Percentiles rank a stretch among this genome's conserved stretches.
Evolutionary conservation across 2,113 vertebrate genomes (phyloP).

Genomic region (Callithrix jacchus): DNA sequence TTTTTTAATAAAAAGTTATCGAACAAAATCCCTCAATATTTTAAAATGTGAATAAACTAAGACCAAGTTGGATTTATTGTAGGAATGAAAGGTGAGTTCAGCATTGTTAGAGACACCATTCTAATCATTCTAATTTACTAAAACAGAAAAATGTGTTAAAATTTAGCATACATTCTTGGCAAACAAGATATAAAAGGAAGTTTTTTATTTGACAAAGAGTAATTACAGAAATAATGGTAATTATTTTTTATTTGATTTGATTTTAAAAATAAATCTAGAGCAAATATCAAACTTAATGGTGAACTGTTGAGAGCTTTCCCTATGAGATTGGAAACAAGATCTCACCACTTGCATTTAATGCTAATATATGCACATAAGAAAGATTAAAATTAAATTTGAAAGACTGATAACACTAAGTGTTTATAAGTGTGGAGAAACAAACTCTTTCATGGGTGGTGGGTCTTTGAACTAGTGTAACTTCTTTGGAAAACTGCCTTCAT

Average conservation of each 20-base stretch:
- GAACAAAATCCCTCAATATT: neutral
- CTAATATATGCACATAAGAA: neutral
- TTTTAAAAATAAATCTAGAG: neutral
- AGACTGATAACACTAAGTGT: neutral
- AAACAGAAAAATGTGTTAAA: neutral
- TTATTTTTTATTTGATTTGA: no score
- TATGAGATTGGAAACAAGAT: neutral
- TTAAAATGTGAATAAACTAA: neutral
- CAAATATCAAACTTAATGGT: neutral
- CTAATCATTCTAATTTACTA: neutral
- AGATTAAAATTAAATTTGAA: neutral
- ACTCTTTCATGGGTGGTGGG: neutral
- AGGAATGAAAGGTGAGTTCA: neutral
- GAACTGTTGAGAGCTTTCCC: neutral
- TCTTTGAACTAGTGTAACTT: neutral
- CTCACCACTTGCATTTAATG: neutral
- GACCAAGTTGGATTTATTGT: neutral
- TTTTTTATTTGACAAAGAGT: neutral
- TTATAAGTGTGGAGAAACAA: neutral
- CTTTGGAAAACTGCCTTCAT: neutral
- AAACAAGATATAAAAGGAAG: neutral
- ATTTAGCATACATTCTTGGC: neutral
- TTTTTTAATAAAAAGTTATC: neutral
- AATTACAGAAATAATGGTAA: neutral
- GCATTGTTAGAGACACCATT: neutral